Conservation (phyloP, 2,797 vertebrate genomes). For the Meriones psammophilus region DNA sequence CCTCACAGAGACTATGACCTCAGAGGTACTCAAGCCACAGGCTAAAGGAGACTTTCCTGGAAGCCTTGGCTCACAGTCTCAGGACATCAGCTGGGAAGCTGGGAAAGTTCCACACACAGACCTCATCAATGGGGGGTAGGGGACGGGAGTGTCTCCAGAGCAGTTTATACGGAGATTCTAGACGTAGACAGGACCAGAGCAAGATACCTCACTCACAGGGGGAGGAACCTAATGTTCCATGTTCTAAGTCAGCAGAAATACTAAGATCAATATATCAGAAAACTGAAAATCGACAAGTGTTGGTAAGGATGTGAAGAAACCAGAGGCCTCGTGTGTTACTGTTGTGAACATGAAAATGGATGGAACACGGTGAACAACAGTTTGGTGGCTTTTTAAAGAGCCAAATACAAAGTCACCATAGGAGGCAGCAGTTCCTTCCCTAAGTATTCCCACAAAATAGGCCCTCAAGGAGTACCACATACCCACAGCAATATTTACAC, state of each 20-base stretch:
- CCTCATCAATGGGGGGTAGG: background rate
- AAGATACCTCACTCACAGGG: background rate
- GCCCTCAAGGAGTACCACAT: background rate
- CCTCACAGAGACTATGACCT: background rate
- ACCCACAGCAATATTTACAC: too few relatives aligned
- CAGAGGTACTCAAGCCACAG: background rate
- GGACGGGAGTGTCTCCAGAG: background rate
- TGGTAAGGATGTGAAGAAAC: background rate
- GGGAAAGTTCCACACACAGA: too few relatives aligned
- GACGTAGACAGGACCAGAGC: background rate
- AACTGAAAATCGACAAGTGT: background rate
- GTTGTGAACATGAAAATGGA: background rate
- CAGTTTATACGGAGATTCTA: background rate
- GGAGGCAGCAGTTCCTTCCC: background rate
- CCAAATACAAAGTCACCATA: background rate
- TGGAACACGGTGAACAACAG: background rate
- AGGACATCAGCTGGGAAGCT: background rate
- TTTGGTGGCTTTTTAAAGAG: background rate
- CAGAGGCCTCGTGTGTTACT: rapidly evolving
- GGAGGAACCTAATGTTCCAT: background rate
- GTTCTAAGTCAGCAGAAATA: background rate
- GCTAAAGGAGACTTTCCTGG: background rate
- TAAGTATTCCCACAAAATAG: background rate
- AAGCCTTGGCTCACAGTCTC: background rate
- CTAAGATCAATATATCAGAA: background rate